Conservation (phyloP, 2,888 invertebrate species). For the Lamellibrachia columna region DNA sequence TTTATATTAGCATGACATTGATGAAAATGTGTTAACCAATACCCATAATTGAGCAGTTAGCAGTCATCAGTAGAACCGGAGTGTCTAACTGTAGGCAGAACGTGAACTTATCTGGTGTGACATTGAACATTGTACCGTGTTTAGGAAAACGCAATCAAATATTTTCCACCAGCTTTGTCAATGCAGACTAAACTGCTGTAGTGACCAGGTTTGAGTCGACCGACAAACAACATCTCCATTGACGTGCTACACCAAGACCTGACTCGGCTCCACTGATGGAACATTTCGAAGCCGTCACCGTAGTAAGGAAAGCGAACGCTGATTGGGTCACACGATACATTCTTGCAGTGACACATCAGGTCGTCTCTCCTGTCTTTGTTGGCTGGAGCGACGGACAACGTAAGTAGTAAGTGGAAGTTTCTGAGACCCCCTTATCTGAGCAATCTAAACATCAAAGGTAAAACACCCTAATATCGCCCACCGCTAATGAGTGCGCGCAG, state of each 20-base stretch:
- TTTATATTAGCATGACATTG: no score
- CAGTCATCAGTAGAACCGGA: no score
- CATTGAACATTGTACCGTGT: background rate
- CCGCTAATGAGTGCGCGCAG: no score
- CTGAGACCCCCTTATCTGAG: no score
- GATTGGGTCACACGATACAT: background rate
- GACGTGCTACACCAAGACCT: background rate
- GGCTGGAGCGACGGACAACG: background rate
- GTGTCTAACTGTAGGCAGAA: no score
- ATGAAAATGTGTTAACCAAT: no score
- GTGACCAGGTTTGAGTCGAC: background rate
- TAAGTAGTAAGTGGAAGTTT: no score
- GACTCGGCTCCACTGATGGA: background rate
- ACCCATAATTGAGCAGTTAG: no score
- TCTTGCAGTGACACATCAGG: background rate
- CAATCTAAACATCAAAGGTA: no score
- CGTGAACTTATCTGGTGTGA: background rate
- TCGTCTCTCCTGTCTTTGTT: background rate
- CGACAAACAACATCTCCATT: background rate
- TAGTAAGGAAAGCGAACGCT: background rate
- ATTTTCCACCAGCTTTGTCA: background rate
- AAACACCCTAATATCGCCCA: no score
- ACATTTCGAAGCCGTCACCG: background rate
- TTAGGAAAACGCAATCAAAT: background rate
- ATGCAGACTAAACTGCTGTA: background rate